Evolutionary conservation across 2,797 vertebrate species (phyloP), one percentile per base, ranked within the genome.

Genomic region (Propithecus perrieri): DNA sequence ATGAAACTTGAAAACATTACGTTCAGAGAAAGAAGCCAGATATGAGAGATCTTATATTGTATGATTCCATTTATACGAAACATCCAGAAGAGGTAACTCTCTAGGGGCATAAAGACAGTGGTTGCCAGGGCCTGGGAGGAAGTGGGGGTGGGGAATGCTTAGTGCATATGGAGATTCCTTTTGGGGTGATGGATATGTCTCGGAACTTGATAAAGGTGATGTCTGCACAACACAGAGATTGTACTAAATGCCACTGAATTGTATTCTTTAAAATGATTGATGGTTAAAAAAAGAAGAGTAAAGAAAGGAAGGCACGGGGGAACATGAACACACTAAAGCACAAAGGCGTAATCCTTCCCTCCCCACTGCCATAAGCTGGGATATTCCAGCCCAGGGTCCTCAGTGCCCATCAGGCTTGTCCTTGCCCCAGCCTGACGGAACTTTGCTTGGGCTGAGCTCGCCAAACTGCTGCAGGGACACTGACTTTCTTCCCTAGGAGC

Each of bases 1-100:
- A 65, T 72, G n/a, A 86, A 72, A 57, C 69, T 75, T 72, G 55
- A 71, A 89, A 92, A 86, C 41, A 78, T 71, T 55, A 72, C 61
- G 15, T 18, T 81, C 17, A 80, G 55, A 18, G 38, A 81, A 92
- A 96, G 43, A 81, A 95, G 30, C 11, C 74, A 72, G 35, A 26
- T 30, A 67, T 0, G 15, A 67, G 93, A 91, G 72, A 46, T 26
- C 83, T 74, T 38, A 17, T 15, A 72, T n/a, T 50, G 7, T 48
- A 79, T 53, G 50, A 86, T 48, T 41, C 55, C 22, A 35, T 78
- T 63, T 61, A n/a, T 48, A 61, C 7, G 59, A 78, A 95, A 90
- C 38, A 83, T 28, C n/a, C 35, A 57, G 72, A 93, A 83, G 9
- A 75, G n/a, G 57, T 72, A 83, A 67, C 33, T 86, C 84, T 63